A percentile compares a stretch with the other conserved stretches of the same genome.
Conservation (phyloP, 2,113 vertebrate genomes). For the Colaptes auratus region DNA sequence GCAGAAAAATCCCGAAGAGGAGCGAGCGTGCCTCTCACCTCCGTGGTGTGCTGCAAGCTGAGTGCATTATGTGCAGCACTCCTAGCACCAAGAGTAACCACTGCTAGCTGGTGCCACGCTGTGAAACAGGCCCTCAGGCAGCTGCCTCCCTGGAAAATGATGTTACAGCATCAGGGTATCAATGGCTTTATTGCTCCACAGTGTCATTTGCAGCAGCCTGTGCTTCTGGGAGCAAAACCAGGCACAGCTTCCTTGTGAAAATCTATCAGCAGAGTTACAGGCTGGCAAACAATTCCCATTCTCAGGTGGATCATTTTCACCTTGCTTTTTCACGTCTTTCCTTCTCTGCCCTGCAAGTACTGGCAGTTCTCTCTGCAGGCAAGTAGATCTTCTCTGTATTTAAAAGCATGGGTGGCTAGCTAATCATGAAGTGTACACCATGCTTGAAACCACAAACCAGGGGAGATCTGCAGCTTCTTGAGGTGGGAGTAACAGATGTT, state of each 20-base stretch:
- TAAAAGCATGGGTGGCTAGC: constrained; percentile 30
- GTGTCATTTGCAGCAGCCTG: constrained; percentile 10
- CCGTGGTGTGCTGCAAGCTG: constrained; percentile 23
- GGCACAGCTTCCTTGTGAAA: neutral
- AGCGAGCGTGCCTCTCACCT: neutral
- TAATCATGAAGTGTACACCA: neutral
- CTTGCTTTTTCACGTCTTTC: neutral
- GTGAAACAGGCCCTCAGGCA: constrained; percentile 54
- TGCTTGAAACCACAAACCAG: constrained; percentile 39
- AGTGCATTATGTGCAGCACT: constrained; percentile 44
- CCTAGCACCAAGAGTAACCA: constrained; percentile 47
- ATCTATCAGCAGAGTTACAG: neutral
- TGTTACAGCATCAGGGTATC: constrained; percentile 33
- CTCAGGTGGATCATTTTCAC: constrained; percentile 1
- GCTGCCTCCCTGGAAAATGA: constrained; percentile 38
- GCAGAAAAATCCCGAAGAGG: neutral
- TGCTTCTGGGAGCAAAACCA: constrained; percentile 39
- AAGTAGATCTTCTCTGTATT: neutral
- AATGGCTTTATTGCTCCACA: constrained; percentile 37
- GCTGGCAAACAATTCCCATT: constrained; percentile 4
- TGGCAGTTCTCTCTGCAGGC: neutral
- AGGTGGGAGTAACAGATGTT: constrained; percentile 25
- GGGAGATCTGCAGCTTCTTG: constrained; percentile 33
- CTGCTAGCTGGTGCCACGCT: constrained; percentile 24
- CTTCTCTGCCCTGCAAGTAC: neutral